Evolutionary conservation across 2,113 vertebrate species (phyloP).

Genomic region (Cyanistes caeruleus): DNA sequence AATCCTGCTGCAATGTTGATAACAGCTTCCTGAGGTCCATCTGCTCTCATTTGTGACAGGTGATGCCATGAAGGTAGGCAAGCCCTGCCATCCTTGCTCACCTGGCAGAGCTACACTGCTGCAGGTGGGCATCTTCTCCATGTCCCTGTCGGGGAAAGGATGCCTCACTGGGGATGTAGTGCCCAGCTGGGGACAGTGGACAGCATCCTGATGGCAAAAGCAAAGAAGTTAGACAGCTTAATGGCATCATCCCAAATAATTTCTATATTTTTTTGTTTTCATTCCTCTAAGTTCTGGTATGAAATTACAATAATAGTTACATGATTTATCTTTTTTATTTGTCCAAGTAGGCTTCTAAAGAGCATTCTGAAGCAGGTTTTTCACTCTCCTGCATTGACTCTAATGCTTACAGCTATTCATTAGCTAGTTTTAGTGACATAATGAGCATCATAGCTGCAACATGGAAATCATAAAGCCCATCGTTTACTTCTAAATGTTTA

Average conservation of each 20-base stretch:
- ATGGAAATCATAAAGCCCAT: background rate
- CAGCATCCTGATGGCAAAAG: background rate
- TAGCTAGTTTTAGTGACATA: background rate
- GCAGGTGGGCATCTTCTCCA: background rate
- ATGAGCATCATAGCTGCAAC: background rate
- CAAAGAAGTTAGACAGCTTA: background rate
- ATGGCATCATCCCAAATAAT: background rate
- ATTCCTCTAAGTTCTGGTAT: background rate
- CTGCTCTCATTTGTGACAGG: rapidly evolving
- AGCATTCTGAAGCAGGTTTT: background rate
- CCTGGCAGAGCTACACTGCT: background rate
- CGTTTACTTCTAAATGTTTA: background rate
- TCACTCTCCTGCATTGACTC: background rate
- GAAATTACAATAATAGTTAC: background rate
- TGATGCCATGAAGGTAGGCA: background rate
- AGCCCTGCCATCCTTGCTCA: background rate
- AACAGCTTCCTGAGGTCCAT: background rate
- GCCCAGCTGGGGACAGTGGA: background rate
- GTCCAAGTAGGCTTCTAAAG: background rate
- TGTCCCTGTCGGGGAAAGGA: rapidly evolving
- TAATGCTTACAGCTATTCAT: background rate
- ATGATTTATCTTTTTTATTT: background rate
- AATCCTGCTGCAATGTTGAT: background rate
- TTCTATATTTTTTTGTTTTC: background rate
- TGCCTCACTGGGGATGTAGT: rapidly evolving